Conservation (phyloP, 2,888 invertebrate genomes). For the Candidula unifasciata region DNA sequence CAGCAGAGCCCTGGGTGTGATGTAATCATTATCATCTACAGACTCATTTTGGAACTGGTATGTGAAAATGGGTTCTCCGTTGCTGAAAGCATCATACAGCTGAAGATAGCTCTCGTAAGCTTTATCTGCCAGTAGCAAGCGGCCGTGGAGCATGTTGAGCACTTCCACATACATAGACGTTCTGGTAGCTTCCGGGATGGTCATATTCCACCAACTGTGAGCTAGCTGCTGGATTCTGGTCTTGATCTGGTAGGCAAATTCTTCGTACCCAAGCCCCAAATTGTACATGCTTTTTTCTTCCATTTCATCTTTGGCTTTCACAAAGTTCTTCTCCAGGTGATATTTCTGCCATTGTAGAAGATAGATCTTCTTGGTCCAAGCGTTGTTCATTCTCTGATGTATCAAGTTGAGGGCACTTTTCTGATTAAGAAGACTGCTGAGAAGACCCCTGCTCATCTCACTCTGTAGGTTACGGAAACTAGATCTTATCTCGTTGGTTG, state of each 20-base stretch:
- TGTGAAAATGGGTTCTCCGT: conserved; percentile 62
- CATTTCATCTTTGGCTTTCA: conserved; percentile 67
- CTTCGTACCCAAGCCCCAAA: conserved; percentile 62
- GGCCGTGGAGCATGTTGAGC: conserved; percentile 56
- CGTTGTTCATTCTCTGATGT: conserved; percentile 50
- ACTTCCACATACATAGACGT: conserved; percentile 56
- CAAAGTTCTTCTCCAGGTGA: conserved; percentile 63
- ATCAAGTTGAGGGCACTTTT: conserved; percentile 45
- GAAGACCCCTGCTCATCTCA: conserved; percentile 53
- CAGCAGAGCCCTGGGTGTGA: conserved; percentile 65
- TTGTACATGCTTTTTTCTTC: conserved; percentile 65
- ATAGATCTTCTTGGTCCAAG: conserved; percentile 57
- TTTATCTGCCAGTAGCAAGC: conserved; percentile 60
- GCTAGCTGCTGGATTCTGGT: conserved; percentile 46
- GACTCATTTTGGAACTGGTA: conserved; percentile 61
- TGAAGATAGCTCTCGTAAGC: conserved; percentile 62
- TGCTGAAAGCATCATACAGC: conserved; percentile 60
- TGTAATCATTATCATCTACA: conserved; percentile 58
- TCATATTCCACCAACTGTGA: conserved; percentile 30
- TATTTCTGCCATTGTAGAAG: conserved; percentile 65
- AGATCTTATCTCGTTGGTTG: conserved; percentile 48
- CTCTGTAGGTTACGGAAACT: conserved; percentile 51
- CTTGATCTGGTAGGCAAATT: conserved; percentile 59
- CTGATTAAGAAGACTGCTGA: conserved; percentile 54
- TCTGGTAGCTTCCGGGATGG: conserved; percentile 39